These are phyloP conservation scores for Aphidius ervi DNA, from an alignment of 1,140 invertebrate species.

Conservation along the genomic window DNA sequence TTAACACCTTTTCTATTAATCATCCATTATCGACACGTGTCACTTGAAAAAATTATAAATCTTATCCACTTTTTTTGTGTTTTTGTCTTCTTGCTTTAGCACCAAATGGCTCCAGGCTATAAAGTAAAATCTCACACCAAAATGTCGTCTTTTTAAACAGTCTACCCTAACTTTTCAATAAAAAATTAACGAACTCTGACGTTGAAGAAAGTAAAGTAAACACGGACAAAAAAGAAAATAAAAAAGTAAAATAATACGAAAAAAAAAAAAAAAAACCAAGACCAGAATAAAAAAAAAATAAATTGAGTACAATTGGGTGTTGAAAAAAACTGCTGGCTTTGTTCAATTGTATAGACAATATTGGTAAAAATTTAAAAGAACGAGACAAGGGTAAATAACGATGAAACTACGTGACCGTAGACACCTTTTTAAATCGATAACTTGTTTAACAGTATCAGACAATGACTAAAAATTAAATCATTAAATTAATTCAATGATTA, in stretches of 20 bases:
- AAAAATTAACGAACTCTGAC: too few species aligned
- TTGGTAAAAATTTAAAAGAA: conserved; percentile 10
- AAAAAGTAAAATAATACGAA: too few species aligned
- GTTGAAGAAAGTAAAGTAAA: too few species aligned
- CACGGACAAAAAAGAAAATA: too few species aligned
- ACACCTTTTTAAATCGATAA: too few species aligned
- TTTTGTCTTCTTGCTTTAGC: background rate
- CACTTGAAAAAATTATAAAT: background rate
- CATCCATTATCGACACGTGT: conserved; percentile 18
- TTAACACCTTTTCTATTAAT: conserved; percentile 10
- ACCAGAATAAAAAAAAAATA: background rate
- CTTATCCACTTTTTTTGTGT: background rate
- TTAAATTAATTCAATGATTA: too few species aligned
- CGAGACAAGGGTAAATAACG: conserved; percentile 17
- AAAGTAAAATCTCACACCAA: too few species aligned
- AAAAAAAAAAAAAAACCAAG: too few species aligned
- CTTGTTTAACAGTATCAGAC: too few species aligned
- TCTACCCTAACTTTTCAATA: too few species aligned
- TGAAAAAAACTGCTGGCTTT: conserved; percentile 1
- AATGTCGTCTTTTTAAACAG: too few species aligned
- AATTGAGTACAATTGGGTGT: conserved; percentile 5
- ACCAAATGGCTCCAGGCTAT: background rate
- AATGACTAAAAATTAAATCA: too few species aligned
- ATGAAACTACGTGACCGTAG: conserved; percentile 17
- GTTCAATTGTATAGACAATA: conserved; percentile 19